Evolutionary conservation across 2,113 vertebrate species (phyloP).

Genomic region (Lampris incognitus): DNA sequence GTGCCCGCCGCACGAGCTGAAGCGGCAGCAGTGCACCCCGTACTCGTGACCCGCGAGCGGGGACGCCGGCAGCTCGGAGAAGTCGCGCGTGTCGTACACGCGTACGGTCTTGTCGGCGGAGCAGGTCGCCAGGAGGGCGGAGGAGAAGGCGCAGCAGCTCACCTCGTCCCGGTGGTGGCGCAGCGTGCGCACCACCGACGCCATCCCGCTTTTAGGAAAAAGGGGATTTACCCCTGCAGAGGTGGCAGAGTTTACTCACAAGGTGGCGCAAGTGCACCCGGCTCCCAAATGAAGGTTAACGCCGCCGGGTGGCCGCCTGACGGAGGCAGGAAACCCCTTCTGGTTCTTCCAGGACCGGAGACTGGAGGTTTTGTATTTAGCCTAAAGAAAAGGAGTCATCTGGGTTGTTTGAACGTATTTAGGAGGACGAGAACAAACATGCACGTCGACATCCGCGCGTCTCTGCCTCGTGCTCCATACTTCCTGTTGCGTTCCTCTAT

Average conservation of each 20-base stretch:
- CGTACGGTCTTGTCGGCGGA: slow-evolving; percentile 89
- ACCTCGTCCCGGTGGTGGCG: slow-evolving; percentile 86
- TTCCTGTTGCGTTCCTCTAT: background rate
- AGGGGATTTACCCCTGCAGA: background rate
- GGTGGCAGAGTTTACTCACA: slow-evolving; percentile 22
- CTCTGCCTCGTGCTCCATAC: background rate
- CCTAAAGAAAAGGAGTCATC: no score
- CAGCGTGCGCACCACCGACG: slow-evolving; percentile 80
- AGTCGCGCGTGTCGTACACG: slow-evolving; percentile 81
- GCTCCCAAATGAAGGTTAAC: background rate
- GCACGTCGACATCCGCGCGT: no score
- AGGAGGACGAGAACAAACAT: no score
- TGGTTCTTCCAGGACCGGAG: no score
- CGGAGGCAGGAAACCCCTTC: no score
- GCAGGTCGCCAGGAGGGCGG: slow-evolving; percentile 84
- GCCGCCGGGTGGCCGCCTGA: background rate
- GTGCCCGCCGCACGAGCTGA: slow-evolving; percentile 81
- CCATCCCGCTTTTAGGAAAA: slow-evolving; percentile 75
- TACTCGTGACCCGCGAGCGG: slow-evolving; percentile 86
- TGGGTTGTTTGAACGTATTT: no score
- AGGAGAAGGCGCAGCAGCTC: slow-evolving; percentile 87
- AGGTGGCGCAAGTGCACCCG: slow-evolving; percentile 63
- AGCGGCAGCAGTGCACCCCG: slow-evolving; percentile 90
- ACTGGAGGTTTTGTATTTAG: no score
- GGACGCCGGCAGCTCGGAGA: slow-evolving; percentile 84